These are phyloP conservation scores for Thalpophila matura DNA, from an alignment of 2,888 invertebrate species.

Conservation along the genomic window DNA sequence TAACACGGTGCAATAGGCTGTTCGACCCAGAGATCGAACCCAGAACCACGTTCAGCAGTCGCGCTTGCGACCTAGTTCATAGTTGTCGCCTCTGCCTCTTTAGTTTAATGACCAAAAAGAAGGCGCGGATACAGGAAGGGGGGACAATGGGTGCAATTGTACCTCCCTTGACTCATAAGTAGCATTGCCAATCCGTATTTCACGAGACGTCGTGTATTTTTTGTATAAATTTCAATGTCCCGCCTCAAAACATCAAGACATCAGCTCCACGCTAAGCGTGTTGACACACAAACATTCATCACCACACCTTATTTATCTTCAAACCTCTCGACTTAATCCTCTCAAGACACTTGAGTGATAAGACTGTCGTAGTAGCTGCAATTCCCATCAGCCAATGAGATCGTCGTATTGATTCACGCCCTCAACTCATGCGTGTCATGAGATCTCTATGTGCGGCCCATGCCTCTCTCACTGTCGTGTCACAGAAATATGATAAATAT, in stretches of 20 bases:
- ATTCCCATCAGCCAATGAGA: conserved; percentile 73
- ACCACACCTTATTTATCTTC: conserved; percentile 20
- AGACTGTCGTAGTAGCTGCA: conserved; percentile 32
- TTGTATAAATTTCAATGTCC: not conserved
- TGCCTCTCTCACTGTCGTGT: conserved; percentile 68
- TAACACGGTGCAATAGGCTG: too few species aligned
- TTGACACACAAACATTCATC: conserved; percentile 3
- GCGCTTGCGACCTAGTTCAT: too few species aligned
- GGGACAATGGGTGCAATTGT: too few species aligned
- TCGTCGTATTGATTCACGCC: conserved; percentile 76
- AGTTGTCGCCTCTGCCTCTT: too few species aligned
- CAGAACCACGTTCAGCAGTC: too few species aligned
- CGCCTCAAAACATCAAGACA: not conserved
- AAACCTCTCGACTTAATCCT: conserved; percentile 45
- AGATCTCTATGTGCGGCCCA: conserved; percentile 68
- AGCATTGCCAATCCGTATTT: too few species aligned
- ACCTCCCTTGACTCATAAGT: too few species aligned
- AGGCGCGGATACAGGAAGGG: too few species aligned
- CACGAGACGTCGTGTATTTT: not conserved
- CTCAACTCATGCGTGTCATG: conserved; percentile 83
- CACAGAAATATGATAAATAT: conserved; percentile 66
- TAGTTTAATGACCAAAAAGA: too few species aligned
- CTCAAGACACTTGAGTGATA: conserved; percentile 54
- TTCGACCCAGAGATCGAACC: too few species aligned
- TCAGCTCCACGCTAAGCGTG: not conserved